phyloP scores from a whole-genome alignment of 2,888 invertebrate species.

The Cheilosia variabilis region DNA sequence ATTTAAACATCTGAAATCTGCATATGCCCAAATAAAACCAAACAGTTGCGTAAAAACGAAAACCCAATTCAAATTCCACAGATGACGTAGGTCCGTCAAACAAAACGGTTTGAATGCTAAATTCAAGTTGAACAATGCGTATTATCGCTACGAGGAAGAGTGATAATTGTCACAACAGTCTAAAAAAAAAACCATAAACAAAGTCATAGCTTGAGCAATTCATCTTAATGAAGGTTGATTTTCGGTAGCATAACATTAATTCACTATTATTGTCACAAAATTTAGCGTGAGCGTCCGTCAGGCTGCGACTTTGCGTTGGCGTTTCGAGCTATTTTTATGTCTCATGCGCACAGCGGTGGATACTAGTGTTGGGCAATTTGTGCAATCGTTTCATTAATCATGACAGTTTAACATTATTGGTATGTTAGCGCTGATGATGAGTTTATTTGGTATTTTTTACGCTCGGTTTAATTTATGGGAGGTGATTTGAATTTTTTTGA shows the following conservation, averaged over 20 bases:
- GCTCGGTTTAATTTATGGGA: no score
- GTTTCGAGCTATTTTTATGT: slow-evolving; percentile 1
- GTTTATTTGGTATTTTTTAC: background rate
- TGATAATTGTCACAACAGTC: no score
- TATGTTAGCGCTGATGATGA: background rate
- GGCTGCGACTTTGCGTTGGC: background rate
- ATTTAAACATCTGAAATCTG: slow-evolving; percentile 1
- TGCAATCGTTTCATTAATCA: slow-evolving; percentile 21
- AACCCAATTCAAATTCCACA: no score
- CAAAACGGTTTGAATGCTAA: no score
- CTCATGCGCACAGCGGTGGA: background rate
- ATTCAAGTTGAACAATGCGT: no score
- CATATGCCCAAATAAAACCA: slow-evolving; percentile 11
- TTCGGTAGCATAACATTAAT: slow-evolving; percentile 24
- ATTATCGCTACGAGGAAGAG: no score
- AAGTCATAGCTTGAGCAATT: slow-evolving; percentile 5
- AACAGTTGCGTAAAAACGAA: no score
- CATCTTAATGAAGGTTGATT: slow-evolving; percentile 27
- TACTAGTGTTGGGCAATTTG: slow-evolving; percentile 23
- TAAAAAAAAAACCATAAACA: no score
- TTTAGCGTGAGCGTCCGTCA: slow-evolving; percentile 13
- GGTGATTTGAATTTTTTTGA: no score
- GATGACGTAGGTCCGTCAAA: no score
- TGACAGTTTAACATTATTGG: background rate
- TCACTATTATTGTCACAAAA: background rate